Evolutionary conservation across 2,888 invertebrate genomes (phyloP), one percentile per base, ranked within the genome.

Genomic region (Hyalella azteca): DNA sequence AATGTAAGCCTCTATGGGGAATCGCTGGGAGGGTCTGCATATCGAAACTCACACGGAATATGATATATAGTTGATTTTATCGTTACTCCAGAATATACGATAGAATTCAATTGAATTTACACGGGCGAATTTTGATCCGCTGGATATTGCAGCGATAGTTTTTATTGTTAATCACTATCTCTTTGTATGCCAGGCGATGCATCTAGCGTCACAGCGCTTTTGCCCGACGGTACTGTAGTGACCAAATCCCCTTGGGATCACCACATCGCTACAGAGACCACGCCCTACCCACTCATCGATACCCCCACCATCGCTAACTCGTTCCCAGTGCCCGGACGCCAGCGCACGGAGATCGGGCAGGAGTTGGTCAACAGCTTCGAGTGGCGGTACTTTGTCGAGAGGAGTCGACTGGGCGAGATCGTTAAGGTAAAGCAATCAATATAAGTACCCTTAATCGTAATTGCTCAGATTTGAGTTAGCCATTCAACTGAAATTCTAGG

Each of bases 281-380:
- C 95, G 40, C 95, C 96, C 0, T 97, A 97, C 87, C 93, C 95
- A 0, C 92, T 97, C 75, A 89, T 97, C 36, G 78, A 94, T 59
- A 94, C 95, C 87, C 94, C 95, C 0, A 90, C 95, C 2, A 88
- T 96, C n/a, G 94, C 94, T 0, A 95, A 96, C 88, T 95, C 94
- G 86, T 95, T 95, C 87, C 96, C 95, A 0, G 95, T 96, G 0
- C 95, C 96, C 0, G 94, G 95, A 0, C 95, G 95, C 87, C 95
- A 96, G 87, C 91, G 93, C 81, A 95, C 94, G 0, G 95, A 95
- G 89, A 93, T 96, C 22, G 94, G 95, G 36, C 95, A 95, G 0
- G 96, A 96, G 87, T 88, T 96, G 79, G 95, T 95, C 0, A 97
- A 97, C 87, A 91, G 96, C 84, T 95, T 97, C 86, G 97, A 98